phyloP scores from a whole-genome alignment of 2,888 invertebrate species.

The Hyalella azteca region DNA sequence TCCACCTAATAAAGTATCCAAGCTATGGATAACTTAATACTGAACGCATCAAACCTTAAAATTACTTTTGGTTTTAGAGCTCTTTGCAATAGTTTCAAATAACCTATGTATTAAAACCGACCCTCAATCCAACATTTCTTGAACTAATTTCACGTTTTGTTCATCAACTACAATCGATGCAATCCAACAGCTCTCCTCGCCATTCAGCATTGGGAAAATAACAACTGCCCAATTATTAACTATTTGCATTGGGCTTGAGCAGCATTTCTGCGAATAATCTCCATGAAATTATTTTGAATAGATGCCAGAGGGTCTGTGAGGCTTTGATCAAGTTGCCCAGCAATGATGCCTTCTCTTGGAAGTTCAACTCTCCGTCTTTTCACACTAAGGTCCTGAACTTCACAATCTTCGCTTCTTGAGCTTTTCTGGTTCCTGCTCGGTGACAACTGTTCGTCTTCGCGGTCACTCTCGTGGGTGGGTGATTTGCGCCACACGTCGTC shows the following conservation, averaged over 20 bases:
- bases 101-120: too few species aligned
- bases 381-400: constrained; percentile 50
- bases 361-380: constrained; percentile 39
- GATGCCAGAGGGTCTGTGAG: background rate
- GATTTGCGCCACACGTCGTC: background rate
- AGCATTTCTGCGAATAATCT: constrained; percentile 18
- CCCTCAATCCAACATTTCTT: too few species aligned
- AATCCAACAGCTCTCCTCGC: too few species aligned
- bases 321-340: background rate
- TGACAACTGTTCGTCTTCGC: constrained; percentile 19
- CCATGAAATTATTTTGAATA: constrained; percentile 31
- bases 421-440: constrained; percentile 3
- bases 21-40: background rate
- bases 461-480: background rate
- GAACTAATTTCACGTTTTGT: too few species aligned
- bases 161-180: too few species aligned
- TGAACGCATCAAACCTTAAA: background rate
- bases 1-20: background rate
- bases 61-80: background rate
- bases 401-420: constrained; percentile 24
- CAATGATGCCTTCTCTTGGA: constrained; percentile 5
- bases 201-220: too few species aligned
- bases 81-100: background rate
- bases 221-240: too few species aligned
- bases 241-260: constrained; percentile 32